Evolutionary conservation across 1,140 invertebrate species (phyloP), one percentile per base, ranked within the genome.

Genomic region (Apocrypta bakeri): DNA sequence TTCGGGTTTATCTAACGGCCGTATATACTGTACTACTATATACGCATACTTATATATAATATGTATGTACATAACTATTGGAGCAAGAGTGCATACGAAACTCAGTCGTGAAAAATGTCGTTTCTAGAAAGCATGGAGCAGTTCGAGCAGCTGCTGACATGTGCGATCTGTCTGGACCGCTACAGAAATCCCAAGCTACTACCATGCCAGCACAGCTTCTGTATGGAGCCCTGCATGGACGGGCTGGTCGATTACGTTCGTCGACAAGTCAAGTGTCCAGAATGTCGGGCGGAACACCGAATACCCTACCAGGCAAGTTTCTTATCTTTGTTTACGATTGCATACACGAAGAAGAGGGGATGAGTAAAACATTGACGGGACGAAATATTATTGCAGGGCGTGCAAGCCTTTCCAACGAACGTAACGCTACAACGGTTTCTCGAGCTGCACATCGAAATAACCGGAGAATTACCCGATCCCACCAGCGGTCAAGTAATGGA

Each of bases 141-240:
- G 93, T 97, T 99, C 89, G 98, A 99, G 92, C 98, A 99, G 93
- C 94, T 99, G 88, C 94, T 99, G 86, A 99, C 98, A 80, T 99
- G 99, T 93, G 97, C 98, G 89, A 98, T 99, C 87, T 99, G 99
- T 91, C 93, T 99, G 89, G 99, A 99, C 93, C 94, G 98, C 85
- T 99, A 97, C 92, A 95, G 97, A 88, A 98, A 98, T 92, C 99
- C 99, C 40, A 99, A 99, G 93, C 93, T 99, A 87, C 92, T 99
- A 87, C 98, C 98, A 95, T 99, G 99, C 92, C 98, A 99, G 93
- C 99, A 99, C 94, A 99, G 98, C 84, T 99, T 99, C 92, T 99
- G 99, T 91, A 97, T 99, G 95, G 97, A 98, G 88, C 98, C 98
- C 42, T 99, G 98, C 92, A 97, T 99, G 95, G 98, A 99, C 92